phyloP scores from a whole-genome alignment of 1,140 invertebrate species.

The Hylaeus anthracinus region DNA sequence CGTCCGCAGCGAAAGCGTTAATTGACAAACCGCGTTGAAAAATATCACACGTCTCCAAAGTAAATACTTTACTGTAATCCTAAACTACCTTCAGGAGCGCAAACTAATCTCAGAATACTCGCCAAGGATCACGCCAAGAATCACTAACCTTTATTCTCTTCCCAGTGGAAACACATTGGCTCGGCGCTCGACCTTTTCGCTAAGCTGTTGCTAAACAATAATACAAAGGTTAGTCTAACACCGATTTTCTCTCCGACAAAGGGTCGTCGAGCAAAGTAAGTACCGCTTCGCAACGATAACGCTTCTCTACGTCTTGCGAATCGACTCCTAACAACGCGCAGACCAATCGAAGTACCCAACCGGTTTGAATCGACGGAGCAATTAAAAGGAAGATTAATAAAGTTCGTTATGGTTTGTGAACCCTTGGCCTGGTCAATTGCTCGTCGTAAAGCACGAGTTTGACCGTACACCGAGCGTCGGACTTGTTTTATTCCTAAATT shows the following conservation, averaged over 20 bases:
- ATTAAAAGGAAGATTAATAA: slow-evolving; percentile 17
- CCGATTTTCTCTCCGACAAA: slow-evolving; percentile 4
- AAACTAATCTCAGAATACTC: slow-evolving; percentile 45
- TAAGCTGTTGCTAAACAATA: slow-evolving; percentile 31
- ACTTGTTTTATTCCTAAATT: neutral
- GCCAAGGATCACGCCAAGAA: slow-evolving; percentile 21
- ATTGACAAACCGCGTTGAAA: neutral
- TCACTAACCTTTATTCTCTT: slow-evolving; percentile 63
- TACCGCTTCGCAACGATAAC: neutral
- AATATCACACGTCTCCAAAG: neutral
- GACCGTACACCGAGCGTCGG: neutral
- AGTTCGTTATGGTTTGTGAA: neutral
- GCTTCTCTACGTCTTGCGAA: neutral
- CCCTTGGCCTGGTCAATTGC: neutral
- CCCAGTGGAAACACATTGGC: slow-evolving; percentile 34
- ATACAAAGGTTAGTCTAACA: slow-evolving; percentile 19
- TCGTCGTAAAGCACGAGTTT: neutral
- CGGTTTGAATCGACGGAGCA: neutral
- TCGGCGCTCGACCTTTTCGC: slow-evolving; percentile 56
- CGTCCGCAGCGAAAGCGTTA: neutral
- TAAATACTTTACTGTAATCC: slow-evolving; percentile 43
- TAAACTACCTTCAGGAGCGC: slow-evolving; percentile 40
- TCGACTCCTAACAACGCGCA: neutral
- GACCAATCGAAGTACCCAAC: neutral
- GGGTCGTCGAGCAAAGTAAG: neutral